These are phyloP conservation scores for Epinephelus awoara DNA, from an alignment of 2,797 vertebrate species.

Conservation along the genomic window DNA sequence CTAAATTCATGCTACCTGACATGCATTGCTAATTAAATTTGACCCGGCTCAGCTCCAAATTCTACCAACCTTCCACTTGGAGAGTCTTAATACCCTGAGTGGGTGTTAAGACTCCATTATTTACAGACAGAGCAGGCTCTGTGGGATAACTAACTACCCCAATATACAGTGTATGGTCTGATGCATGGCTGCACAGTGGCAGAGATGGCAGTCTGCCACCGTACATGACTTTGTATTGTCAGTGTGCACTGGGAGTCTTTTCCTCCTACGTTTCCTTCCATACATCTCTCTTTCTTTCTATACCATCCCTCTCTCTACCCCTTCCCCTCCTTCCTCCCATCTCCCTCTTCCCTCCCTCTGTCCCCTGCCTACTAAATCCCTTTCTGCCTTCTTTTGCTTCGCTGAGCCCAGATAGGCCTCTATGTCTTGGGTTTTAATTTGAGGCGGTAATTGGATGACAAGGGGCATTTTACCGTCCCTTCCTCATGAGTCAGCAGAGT, in stretches of 20 bases:
- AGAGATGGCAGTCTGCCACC: constrained; percentile 64
- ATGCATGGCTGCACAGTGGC: constrained; percentile 64
- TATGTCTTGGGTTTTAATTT: constrained; percentile 77
- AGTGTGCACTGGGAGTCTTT: constrained; percentile 38
- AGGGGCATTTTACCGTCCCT: constrained; percentile 67
- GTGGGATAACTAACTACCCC: constrained; percentile 63
- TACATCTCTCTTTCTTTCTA: constrained; percentile 28
- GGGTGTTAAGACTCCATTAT: constrained; percentile 65
- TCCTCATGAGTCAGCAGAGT: constrained; percentile 83
- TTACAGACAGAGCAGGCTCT: constrained; percentile 67
- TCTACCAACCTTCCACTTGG: constrained; percentile 39
- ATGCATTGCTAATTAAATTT: constrained; percentile 65
- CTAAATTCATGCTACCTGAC: constrained; percentile 47
- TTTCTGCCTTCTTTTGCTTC: constrained; percentile 56
- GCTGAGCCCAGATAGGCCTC: constrained; percentile 62
- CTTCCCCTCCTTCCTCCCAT: neutral
- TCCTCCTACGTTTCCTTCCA: constrained; percentile 38
- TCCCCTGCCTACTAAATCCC: constrained; percentile 43
- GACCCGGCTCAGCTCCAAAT: constrained; percentile 33
- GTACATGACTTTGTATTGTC: constrained; percentile 66
- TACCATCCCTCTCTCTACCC: neutral
- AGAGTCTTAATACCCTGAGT: constrained; percentile 28
- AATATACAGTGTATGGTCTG: constrained; percentile 53
- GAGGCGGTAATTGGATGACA: constrained; percentile 78
- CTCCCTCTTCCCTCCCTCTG: neutral